Percentiles rank a stretch among this genome's conserved stretches.
phyloP scores from a whole-genome alignment of 2,888 invertebrate genomes.

The Xylota sylvarum region DNA sequence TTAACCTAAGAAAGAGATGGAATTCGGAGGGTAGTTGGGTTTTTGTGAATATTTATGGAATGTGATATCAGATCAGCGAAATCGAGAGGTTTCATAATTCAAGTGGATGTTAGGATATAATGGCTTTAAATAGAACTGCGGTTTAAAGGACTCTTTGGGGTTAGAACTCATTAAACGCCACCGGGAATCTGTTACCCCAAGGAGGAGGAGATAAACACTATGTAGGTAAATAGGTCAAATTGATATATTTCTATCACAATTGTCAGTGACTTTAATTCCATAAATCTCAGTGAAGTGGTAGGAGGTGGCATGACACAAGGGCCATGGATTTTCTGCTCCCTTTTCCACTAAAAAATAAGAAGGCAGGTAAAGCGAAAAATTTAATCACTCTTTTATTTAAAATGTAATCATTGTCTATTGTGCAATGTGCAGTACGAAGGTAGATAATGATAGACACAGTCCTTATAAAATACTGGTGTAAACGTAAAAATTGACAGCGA shows the following conservation, averaged over 20 bases:
- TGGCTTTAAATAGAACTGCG: background rate
- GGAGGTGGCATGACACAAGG: too few relatives aligned
- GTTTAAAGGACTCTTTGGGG: background rate
- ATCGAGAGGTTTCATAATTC: background rate
- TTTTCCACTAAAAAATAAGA: too few relatives aligned
- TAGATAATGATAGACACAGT: too few relatives aligned
- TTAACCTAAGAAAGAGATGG: constrained; percentile 16
- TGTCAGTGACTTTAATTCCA: too few relatives aligned
- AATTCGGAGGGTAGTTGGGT: background rate
- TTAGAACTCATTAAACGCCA: background rate
- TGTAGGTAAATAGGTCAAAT: background rate
- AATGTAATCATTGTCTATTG: too few relatives aligned
- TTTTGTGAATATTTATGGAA: constrained; percentile 14
- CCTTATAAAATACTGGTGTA: too few relatives aligned
- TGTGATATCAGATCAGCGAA: background rate
- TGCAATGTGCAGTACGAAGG: too few relatives aligned
- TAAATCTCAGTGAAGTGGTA: too few relatives aligned
- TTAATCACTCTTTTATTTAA: too few relatives aligned
- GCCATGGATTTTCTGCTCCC: too few relatives aligned
- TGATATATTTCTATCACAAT: background rate
- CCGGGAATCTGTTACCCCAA: background rate
- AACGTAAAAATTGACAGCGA: too few relatives aligned
- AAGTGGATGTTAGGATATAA: background rate
- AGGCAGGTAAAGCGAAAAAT: too few relatives aligned
- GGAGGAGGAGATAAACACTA: background rate